Conservation (phyloP, 2,888 invertebrate genomes). For the Ichneumoninae sp. region DNA sequence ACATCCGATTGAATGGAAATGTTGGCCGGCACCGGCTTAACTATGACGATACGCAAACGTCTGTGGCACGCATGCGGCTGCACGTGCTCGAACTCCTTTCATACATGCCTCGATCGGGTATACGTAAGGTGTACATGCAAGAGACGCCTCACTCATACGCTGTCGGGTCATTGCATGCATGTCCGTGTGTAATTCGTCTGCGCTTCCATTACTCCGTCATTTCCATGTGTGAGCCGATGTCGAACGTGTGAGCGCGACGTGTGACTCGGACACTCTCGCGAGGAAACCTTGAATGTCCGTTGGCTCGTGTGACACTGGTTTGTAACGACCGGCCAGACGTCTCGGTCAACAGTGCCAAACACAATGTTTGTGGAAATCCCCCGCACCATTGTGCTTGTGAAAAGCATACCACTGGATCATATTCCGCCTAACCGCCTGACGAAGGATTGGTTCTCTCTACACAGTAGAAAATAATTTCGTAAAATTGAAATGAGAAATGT, state of each 20-base stretch:
- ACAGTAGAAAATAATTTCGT: too few species aligned
- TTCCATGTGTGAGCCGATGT: not conserved
- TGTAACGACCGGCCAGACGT: constrained; percentile 25
- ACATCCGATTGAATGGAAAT: constrained; percentile 33
- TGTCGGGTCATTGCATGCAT: not conserved
- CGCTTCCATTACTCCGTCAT: not conserved
- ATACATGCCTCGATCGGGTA: not conserved
- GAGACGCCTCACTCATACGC: not conserved
- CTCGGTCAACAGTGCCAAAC: constrained; percentile 43
- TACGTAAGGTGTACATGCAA: not conserved
- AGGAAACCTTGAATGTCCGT: constrained; percentile 34
- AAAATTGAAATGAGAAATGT: too few species aligned
- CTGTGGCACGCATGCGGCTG: constrained; percentile 19
- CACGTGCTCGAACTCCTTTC: constrained; percentile 16
- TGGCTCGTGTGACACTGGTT: constrained; percentile 14
- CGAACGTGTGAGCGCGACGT: not conserved
- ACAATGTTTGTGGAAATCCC: not conserved
- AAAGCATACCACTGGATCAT: not conserved
- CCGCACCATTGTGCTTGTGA: not conserved
- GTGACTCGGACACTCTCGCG: not conserved
- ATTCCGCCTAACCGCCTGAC: not conserved
- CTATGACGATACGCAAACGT: constrained; percentile 14
- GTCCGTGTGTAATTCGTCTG: not conserved
- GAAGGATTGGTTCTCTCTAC: too few species aligned
- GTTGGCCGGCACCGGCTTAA: constrained; percentile 9